Evolutionary conservation across 2,888 invertebrate species (phyloP).

Genomic region (Deroplatys truncata): DNA sequence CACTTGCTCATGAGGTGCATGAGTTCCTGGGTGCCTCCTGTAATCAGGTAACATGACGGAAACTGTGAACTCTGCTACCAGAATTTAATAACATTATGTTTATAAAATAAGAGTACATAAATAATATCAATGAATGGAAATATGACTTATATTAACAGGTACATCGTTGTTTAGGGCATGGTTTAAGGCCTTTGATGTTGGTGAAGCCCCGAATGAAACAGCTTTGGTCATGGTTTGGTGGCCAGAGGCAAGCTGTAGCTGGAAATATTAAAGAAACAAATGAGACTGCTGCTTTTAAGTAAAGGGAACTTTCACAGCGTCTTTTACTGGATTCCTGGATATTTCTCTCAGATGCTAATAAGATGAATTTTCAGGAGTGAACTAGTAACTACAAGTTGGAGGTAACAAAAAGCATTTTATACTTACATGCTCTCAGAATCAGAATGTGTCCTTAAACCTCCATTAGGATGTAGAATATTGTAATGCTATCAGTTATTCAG

Average conservation of each 20-base stretch:
- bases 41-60: too few relatives aligned
- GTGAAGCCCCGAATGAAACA: constrained; percentile 83
- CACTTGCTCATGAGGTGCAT: too few relatives aligned
- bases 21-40: too few relatives aligned
- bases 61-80: too few relatives aligned
- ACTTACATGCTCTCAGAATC: too few relatives aligned
- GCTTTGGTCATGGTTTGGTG: constrained; percentile 63
- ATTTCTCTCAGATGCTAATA: constrained; percentile 41
- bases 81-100: not conserved
- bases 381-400: constrained; percentile 43
- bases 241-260: constrained; percentile 62
- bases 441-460: too few relatives aligned
- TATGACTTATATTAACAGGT: constrained; percentile 47
- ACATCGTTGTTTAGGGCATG: constrained; percentile 76
- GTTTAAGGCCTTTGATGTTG: constrained; percentile 93
- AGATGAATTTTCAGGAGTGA: constrained; percentile 53
- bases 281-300: constrained; percentile 42
- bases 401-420: constrained; percentile 36
- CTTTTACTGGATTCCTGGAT: constrained; percentile 58
- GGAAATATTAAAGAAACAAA: constrained; percentile 40
- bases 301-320: constrained; percentile 49
- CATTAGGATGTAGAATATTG: too few relatives aligned
- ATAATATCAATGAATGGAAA: not conserved
- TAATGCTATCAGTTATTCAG: too few relatives aligned
- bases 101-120: not conserved